Evolutionary conservation across 2,113 vertebrate genomes (phyloP), one percentile per base, ranked within the genome.

Genomic region (Istiophorus platypterus): DNA sequence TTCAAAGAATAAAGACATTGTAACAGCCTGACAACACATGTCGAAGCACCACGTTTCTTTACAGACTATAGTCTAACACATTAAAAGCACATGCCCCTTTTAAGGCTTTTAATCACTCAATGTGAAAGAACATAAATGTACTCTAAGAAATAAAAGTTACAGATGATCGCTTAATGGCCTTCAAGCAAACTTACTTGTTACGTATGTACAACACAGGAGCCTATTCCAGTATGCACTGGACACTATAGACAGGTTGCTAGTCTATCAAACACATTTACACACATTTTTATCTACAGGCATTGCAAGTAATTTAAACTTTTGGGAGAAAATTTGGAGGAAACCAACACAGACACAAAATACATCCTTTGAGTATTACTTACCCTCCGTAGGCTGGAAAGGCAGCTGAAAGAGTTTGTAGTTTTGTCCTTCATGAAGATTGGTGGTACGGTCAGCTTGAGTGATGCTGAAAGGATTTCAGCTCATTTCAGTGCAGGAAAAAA

Each of bases 381-480:
- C 14, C 51, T 58, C 22, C 11, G 51, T 37, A 8, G 64, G 79
- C 24, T 57, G 29, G 4, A 49, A 39, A 56, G 37, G 58, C 63
- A 22, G 31, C 45, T 58, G 24, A 41, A 11, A 68, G n/a, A 31
- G 14, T 20, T 10, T 5, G 41, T 9, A 27, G 63, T 70, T 49
- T 72, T 59, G 67, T 72, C 59, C 59, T 72, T 77, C 31, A 59
- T 47, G 29, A 70, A 66, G 20, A 72, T 77, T 66, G 71, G 34
- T 49, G 29, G 31, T 52, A 7, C 47, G 31, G 24, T 0, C 37
- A 42, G 65, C 15, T 70, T 63, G 26, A 39, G 14, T 65, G 58
- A 61, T 62, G 20, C n/a, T 42, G 7, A 80, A 81, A 52, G 14
- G 68, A 63, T 41, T 54, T 54, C 13, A 37, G 29, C 4, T 54